Conservation (phyloP, 2,888 invertebrate species). For the Ommatoiulus sabulosus region DNA sequence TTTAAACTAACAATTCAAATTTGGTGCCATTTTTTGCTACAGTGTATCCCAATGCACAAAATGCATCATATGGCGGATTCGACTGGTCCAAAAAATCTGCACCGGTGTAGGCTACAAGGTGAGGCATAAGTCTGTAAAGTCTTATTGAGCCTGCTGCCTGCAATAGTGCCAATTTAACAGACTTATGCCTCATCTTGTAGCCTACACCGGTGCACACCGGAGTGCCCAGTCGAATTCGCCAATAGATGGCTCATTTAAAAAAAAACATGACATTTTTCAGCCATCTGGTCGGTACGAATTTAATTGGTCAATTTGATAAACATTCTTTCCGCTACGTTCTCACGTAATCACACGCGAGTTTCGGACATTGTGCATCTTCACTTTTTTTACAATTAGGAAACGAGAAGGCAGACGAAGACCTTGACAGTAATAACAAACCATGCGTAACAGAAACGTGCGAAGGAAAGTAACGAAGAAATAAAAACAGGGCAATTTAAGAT, state of each 20-base stretch:
- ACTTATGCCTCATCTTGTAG: too few relatives aligned
- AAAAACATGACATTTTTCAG: not conserved
- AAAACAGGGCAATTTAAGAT: not conserved
- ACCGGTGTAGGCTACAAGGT: too few relatives aligned
- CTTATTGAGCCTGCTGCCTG: too few relatives aligned
- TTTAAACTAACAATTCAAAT: too few relatives aligned
- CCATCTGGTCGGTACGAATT: not conserved
- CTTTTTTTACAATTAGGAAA: not conserved
- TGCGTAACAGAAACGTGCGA: constrained; percentile 4
- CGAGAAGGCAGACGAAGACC: not conserved
- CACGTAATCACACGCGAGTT: not conserved
- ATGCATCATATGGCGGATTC: not conserved
- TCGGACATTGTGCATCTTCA: not conserved
- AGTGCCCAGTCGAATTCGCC: too few relatives aligned
- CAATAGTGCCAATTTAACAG: too few relatives aligned
- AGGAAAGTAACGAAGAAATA: not conserved
- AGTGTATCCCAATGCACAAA: not conserved
- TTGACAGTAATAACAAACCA: constrained; percentile 23
- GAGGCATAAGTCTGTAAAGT: too few relatives aligned
- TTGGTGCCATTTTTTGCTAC: not conserved
- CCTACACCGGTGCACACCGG: too few relatives aligned
- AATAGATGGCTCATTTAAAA: not conserved
- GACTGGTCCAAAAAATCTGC: too few relatives aligned
- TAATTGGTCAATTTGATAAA: constrained; percentile 13
- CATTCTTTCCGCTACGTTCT: not conserved